These are phyloP conservation scores for Cossypha dichroa DNA, from an alignment of 2,797 vertebrate genomes.

Conservation along the genomic window DNA sequence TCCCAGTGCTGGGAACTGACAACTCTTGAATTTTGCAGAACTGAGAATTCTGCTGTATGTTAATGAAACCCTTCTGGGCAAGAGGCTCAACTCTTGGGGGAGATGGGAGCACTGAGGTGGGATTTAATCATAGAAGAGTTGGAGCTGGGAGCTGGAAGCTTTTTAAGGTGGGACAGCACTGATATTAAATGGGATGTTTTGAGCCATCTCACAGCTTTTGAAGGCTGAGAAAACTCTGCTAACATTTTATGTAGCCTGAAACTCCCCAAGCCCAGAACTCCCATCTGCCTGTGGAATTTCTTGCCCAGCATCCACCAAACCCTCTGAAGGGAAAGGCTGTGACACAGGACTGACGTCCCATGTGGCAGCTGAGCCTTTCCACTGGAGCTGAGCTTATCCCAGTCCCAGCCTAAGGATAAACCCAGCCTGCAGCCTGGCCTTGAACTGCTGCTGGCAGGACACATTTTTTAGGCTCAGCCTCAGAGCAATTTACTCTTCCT, in stretches of 20 bases:
- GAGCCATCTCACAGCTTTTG: neutral
- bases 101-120: neutral
- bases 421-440: neutral
- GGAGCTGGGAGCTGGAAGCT: neutral
- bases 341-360: neutral
- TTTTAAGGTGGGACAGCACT: neutral
- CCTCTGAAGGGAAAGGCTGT: neutral
- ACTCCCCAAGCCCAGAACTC: neutral
- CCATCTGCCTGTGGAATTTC: neutral
- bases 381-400: neutral
- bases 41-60: neutral
- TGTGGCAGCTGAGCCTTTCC: neutral
- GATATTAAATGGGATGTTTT: neutral
- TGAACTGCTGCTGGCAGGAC: neutral
- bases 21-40: neutral
- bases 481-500: neutral
- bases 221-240: neutral
- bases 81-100: neutral
- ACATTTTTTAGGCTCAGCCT: rapidly evolving
- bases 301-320: neutral
- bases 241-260: neutral
- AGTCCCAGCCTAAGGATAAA: neutral
- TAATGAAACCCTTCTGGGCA: neutral
- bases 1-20: neutral
- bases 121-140: neutral